Base-by-base conservation (phyloP, 2,113 vertebrate genomes). In the Clupea harengus region DNA sequence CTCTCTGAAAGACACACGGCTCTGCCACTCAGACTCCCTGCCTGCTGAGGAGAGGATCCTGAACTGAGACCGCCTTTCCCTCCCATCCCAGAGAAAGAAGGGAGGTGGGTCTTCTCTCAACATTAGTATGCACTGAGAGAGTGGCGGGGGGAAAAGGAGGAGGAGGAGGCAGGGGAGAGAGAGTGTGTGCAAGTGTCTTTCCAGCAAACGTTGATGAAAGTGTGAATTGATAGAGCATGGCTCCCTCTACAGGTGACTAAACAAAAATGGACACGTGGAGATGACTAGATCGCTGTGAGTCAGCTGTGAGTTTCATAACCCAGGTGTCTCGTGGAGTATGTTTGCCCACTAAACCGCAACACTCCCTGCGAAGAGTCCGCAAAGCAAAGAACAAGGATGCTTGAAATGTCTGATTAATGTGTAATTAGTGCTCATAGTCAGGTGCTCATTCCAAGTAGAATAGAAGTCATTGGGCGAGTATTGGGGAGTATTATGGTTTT, bases 91-190 rank as follows among this genome's bases (percentile, higher is more conserved):
- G 91, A 91, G 91, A 88, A 90, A 87, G 88, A 91, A 87, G 89
- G 88, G 92, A 93, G 94, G 93, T 92, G 92, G 90, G 93, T 92
- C 89, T 88, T 86, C 93, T 92, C 87, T 46, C 91, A 90, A 92
- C 92, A 95, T 95, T 95, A 94, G 94, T 94, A 95, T 95, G 93
- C 93, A 94, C 93, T 93, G 92, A 92, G 92, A 94, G 93, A 93
- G 90, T 87, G 91, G 75, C 87, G 45, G 89, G 75, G 88, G 32
- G 90, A 72, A 81, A 50, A 81, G 52, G 67, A 83, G 45, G 25
- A 81, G 52, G 39, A 75, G 60, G 80, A 54, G 32, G 72, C 72
- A 75, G 67, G 15, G 96, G 95, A 47, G 93, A 90, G 67, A 96
- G 94, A 85, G 95, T 39, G 72, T 39, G 72, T 94, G 86, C 96